Evolutionary conservation across 2,113 vertebrate genomes (phyloP).

Genomic region (Pedetes capensis): DNA sequence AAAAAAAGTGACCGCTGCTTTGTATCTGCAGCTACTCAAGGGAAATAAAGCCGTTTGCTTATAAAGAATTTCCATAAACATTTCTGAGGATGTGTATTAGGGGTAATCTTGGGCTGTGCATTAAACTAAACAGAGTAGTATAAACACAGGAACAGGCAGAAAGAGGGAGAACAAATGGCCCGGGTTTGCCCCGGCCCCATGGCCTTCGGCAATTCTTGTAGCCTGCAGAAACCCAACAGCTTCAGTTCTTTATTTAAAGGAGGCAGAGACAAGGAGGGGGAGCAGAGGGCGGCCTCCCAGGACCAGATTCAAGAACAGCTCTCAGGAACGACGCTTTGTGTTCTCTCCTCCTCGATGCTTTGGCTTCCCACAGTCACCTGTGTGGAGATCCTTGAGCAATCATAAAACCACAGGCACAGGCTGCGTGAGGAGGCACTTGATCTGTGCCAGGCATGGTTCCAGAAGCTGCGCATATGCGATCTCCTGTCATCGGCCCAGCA

Average conservation of each 20-base stretch:
- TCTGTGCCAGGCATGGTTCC: not conserved
- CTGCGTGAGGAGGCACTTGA: fast-evolving
- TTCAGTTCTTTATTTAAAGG: not conserved
- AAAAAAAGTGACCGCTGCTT: constrained; percentile 64
- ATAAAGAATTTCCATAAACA: constrained; percentile 88
- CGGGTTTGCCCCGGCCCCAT: constrained; percentile 46
- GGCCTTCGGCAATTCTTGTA: not conserved
- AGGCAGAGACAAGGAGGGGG: not conserved
- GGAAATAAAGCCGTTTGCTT: constrained; percentile 87
- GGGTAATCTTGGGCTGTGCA: constrained; percentile 81
- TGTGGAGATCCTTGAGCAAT: not conserved
- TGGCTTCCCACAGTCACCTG: not conserved
- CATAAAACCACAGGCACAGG: no score
- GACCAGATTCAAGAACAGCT: not conserved
- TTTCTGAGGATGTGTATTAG: constrained; percentile 81
- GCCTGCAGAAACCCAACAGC: not conserved
- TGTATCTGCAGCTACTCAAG: constrained; percentile 75
- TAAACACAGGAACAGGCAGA: constrained; percentile 84
- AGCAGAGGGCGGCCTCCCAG: not conserved
- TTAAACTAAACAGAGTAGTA: constrained; percentile 84
- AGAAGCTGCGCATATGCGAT: fast-evolving
- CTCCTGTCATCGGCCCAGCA: fast-evolving
- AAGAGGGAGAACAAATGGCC: constrained; percentile 76
- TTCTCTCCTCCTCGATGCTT: not conserved
- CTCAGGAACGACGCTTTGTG: not conserved